Evolutionary conservation across 2,113 vertebrate species (phyloP).

Genomic region (Chascanopsetta lugubris): DNA sequence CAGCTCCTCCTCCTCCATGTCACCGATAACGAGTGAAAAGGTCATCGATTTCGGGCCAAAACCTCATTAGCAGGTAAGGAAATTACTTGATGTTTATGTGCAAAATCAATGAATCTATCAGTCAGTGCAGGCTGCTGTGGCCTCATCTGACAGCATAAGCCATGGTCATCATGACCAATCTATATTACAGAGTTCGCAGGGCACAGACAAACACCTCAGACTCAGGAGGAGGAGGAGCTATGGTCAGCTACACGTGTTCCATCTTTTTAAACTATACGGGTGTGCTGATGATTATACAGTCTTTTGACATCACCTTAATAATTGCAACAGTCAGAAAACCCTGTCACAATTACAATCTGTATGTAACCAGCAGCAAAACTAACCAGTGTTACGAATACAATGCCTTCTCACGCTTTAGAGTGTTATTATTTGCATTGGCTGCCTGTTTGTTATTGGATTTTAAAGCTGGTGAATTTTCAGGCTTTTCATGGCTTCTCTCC

Average conservation of each 20-base stretch:
- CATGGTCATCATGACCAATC: slow-evolving; percentile 11
- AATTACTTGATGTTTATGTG: slow-evolving; percentile 24
- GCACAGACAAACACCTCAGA: slow-evolving; percentile 21
- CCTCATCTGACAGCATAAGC: background rate
- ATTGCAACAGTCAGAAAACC: no score
- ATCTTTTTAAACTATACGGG: no score
- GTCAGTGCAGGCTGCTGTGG: slow-evolving; percentile 26
- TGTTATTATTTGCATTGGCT: no score
- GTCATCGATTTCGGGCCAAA: slow-evolving; percentile 21
- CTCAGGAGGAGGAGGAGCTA: background rate
- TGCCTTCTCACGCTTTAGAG: no score
- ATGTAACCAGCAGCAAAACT: no score
- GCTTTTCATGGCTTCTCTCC: no score
- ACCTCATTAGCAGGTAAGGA: slow-evolving; percentile 50
- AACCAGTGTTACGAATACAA: no score
- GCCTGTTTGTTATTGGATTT: no score
- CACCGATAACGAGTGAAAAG: background rate
- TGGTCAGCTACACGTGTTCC: slow-evolving; percentile 14
- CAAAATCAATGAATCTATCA: slow-evolving; percentile 54
- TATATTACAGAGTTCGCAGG: slow-evolving; percentile 21
- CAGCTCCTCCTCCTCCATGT: background rate
- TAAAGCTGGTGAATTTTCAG: no score
- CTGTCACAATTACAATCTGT: no score
- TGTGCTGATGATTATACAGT: no score
- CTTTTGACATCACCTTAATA: no score